phyloP scores from a whole-genome alignment of 2,888 invertebrate species.

The Ommatoiulus sabulosus region DNA sequence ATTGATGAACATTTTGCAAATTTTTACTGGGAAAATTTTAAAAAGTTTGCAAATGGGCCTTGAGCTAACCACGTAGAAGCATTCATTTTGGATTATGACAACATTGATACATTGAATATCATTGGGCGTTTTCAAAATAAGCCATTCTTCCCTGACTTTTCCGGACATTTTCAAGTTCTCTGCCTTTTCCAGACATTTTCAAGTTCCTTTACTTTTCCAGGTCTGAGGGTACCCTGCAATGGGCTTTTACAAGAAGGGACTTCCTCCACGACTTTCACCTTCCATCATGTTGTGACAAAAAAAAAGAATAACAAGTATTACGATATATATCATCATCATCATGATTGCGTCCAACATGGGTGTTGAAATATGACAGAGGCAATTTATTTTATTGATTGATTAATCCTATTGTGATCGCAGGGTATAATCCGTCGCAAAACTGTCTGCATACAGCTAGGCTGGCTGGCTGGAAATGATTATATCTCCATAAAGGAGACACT shows the following conservation, averaged over 20 bases:
- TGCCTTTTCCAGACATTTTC: no score
- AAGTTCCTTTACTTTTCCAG: no score
- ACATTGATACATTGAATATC: no score
- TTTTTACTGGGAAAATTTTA: no score
- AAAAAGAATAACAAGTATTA: neutral
- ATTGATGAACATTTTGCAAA: no score
- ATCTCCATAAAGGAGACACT: conserved; percentile 49
- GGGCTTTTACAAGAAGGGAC: neutral
- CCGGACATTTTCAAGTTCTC: no score
- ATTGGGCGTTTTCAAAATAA: no score
- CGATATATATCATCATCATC: neutral
- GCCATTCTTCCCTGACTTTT: no score
- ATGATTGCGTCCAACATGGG: neutral
- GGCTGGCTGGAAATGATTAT: conserved; percentile 45
- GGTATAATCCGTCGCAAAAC: conserved; percentile 40
- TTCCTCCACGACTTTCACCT: neutral
- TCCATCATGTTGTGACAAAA: neutral
- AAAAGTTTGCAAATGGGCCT: no score
- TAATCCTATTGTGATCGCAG: conserved; percentile 50
- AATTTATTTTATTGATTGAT: conserved; percentile 47
- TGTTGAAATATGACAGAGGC: conserved; percentile 7
- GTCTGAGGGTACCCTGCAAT: neutral
- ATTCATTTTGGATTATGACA: no score
- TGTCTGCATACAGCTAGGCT: conserved; percentile 35
- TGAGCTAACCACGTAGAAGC: no score